Base-by-base conservation (phyloP, 2,797 vertebrate species). In the Onychomys torridus region DNA sequence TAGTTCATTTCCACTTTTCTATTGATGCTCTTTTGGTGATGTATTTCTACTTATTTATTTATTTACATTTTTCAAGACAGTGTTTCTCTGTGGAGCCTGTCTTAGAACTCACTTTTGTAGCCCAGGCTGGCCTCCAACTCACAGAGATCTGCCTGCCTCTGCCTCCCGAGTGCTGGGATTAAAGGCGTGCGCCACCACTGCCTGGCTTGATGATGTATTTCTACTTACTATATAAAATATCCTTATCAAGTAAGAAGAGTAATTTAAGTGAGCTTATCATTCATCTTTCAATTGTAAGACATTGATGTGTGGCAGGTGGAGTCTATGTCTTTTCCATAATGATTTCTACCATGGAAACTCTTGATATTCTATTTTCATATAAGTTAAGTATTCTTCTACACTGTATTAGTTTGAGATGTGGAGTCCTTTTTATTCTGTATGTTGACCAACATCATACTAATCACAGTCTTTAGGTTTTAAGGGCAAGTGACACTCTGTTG, bases 1-100 rank as follows among this genome's bases (percentile, higher is more conserved):
- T 25, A 81, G 61, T 81, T 83, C 82, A 19, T 90, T 16, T 77
- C 69, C 43, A 57, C 92, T 96, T 95, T 95, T 77, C 77, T 95
- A 8, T 88, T 82, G 49, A 69, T 69, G 25, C 79, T 86, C 90
- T 96, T 19, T 23, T 43, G 49, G 13, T 32, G 67, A 16, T 95
- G 16, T 96, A 63, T 93, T 94, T 94, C 65, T 87, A 46, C 52
- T 92, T 84, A 73, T 49, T 49, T 49, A 49, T 49, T 49, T 49
- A 49, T 49, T 49, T 49, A 9, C 11, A 10, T 49, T 49, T 49
- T 49, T 49, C 46, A 10, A 49, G 46, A 10, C 8, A 49, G 46
- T 7, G 46, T 49, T 49, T 49, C 46, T 49, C 46, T 49, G 46
- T 49, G 46, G 46, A 49, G 46, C 46, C 46, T 49, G 46, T 49